Base-by-base conservation (phyloP, 2,888 invertebrate species). In the Lysandra coridon region DNA sequence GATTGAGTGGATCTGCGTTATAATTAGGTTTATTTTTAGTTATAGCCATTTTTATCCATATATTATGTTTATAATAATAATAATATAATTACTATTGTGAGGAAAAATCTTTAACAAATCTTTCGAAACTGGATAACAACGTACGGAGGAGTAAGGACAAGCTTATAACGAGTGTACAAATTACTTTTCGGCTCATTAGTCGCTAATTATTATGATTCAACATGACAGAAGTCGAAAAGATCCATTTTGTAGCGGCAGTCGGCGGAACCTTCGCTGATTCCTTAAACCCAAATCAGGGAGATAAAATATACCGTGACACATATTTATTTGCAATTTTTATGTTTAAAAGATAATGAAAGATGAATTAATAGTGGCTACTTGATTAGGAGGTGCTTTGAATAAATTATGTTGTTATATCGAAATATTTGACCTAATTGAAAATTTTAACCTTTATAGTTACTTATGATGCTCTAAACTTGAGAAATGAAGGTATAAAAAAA, bases 231-330 rank as follows among this genome's bases (percentile, higher is more conserved):
- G 30, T 30, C 69, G 30, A 30, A 64, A 64, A 64, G 30, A 30
- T 64, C 64, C 23, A 62, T 23, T 64, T 30, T 64, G 64, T 64
- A 64, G 23, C 62, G 23, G 30, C 10, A 64, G 64, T 30, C 23
- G 12, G 30, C 23, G 64, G 30, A 64, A 1, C 12, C 30, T 64
- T 30, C 7, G 33, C 69, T 37, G 33, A 37, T 33, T 69, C 33
- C 1, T 69, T 17, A 37, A 14, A 69, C 69, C 69, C 69, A 69
- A 69, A 69, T 37, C 14, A 69, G 33, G 33, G 69, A 33, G 33
- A 69, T 69, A 69, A 69, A 69, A 33, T 37, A 69, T 64, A 33
- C 37, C 33, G 69, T 69, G 69, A 69, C 69, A 69, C 37, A 69
- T 69, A 69, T 69, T 69, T 69, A 37, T 69, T 37, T 37, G 33